Percentiles rank a stretch among this genome's conserved stretches.
Conservation (phyloP, 92 coral and sea anemone genomes). For the Diadumene lineata region DNA sequence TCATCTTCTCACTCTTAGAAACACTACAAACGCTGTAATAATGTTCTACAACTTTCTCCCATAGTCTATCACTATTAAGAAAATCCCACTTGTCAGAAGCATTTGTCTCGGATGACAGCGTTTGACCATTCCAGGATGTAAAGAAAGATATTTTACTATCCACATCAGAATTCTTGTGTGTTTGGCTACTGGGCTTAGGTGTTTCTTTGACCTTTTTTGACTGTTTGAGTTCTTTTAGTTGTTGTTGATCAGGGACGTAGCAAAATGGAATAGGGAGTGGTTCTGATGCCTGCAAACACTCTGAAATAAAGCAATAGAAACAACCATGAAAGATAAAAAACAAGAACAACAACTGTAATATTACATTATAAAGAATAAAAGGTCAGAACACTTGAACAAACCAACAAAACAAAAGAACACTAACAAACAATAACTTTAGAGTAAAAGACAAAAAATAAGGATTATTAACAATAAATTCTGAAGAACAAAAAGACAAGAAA, state of each 20-base stretch:
- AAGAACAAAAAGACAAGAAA: too few relatives aligned
- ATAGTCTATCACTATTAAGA: constrained; percentile 67
- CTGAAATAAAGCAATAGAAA: constrained; percentile 18
- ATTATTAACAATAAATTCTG: too few relatives aligned
- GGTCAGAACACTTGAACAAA: neutral
- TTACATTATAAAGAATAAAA: constrained; percentile 2
- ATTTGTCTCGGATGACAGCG: neutral
- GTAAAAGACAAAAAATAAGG: too few relatives aligned
- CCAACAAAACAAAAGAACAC: too few relatives aligned
- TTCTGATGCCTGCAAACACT: constrained; percentile 43
- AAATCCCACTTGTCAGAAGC: constrained; percentile 69
- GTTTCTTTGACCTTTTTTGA: constrained; percentile 30
- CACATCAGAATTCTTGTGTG: constrained; percentile 47
- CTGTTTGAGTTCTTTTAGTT: constrained; percentile 60
- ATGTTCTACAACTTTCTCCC: constrained; percentile 89
- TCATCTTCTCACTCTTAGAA: constrained; percentile 36
- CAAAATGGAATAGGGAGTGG: constrained; percentile 83
- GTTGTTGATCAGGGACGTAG: constrained; percentile 82
- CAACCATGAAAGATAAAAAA: constrained; percentile 1
- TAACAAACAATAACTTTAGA: too few relatives aligned
- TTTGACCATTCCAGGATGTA: constrained; percentile 23
- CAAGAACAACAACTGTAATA: too few relatives aligned
- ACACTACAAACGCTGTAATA: constrained; percentile 83
- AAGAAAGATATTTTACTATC: constrained; percentile 77
- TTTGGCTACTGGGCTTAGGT: constrained; percentile 1